phyloP scores from a whole-genome alignment of 2,888 invertebrate species.

The Brachylomia viminalis region DNA sequence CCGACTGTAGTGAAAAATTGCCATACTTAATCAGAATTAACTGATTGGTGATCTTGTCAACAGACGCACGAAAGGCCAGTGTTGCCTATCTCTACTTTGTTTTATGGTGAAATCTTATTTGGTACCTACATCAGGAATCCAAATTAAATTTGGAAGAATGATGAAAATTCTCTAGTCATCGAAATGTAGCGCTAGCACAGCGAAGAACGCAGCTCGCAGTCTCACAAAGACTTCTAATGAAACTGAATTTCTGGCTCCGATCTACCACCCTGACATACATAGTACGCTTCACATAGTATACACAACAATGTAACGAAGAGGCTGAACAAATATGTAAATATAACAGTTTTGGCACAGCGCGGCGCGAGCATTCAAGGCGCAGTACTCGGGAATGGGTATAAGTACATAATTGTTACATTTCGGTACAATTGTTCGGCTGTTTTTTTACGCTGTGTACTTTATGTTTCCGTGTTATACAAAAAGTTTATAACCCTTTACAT shows the following conservation, averaged over 20 bases:
- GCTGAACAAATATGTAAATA: constrained; percentile 68
- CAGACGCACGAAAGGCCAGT: neutral
- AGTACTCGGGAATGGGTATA: constrained; percentile 36
- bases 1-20: neutral
- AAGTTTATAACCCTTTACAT: constrained; percentile 50
- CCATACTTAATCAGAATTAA: neutral
- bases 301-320: constrained; percentile 49
- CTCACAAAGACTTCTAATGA: constrained; percentile 13
- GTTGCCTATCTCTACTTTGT: neutral
- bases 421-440: constrained; percentile 30
- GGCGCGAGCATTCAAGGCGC: constrained; percentile 36
- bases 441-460: constrained; percentile 34
- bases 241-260: constrained; percentile 52
- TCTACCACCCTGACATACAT: constrained; percentile 58
- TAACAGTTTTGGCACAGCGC: constrained; percentile 59
- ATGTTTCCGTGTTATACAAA: constrained; percentile 32
- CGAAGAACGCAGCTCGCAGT: neutral
- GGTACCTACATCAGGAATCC: neutral
- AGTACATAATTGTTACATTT: constrained; percentile 61
- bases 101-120: neutral
- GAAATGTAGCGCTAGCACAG: neutral
- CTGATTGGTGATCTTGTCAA: no score
- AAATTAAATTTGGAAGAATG: neutral
- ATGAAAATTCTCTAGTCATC: neutral
- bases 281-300: constrained; percentile 34